phyloP scores from a whole-genome alignment of 2,113 vertebrate genomes.

The Serinus canaria region DNA sequence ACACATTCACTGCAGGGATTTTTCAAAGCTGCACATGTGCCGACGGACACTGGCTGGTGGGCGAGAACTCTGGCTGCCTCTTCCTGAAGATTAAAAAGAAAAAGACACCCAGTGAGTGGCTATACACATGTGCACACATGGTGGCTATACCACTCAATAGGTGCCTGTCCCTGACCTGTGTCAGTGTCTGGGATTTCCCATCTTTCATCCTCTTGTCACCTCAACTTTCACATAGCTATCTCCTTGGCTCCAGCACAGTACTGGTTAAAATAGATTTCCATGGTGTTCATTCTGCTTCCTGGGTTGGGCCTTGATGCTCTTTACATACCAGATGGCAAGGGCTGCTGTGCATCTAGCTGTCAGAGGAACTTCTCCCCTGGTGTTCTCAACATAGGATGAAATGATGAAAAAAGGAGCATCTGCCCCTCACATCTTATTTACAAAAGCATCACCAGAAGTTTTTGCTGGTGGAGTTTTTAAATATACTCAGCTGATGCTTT shows the following conservation, averaged over 20 bases:
- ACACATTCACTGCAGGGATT: slow-evolving; percentile 84
- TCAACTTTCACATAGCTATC: neutral
- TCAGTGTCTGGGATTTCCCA: neutral
- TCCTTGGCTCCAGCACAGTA: neutral
- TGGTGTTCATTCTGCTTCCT: neutral
- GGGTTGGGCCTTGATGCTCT: neutral
- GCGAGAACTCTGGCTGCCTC: slow-evolving; percentile 84
- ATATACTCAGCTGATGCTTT: neutral
- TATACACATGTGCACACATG: slow-evolving; percentile 67
- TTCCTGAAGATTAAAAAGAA: slow-evolving; percentile 85
- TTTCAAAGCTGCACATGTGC: slow-evolving; percentile 85
- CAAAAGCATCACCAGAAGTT: neutral
- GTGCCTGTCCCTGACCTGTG: slow-evolving; percentile 26
- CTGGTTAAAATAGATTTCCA: neutral
- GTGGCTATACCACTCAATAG: slow-evolving; percentile 63
- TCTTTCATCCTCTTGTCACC: neutral
- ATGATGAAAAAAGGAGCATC: neutral
- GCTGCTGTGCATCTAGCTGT: neutral
- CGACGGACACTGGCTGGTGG: slow-evolving; percentile 82
- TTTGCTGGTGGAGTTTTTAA: neutral
- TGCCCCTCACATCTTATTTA: neutral
- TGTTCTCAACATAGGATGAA: neutral
- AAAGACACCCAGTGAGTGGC: slow-evolving; percentile 80
- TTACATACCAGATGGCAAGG: neutral
- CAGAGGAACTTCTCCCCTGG: neutral